Percentiles rank a stretch among this genome's conserved stretches.
phyloP scores from a whole-genome alignment of 1,140 invertebrate species.

The Drosophila jambulina region DNA sequence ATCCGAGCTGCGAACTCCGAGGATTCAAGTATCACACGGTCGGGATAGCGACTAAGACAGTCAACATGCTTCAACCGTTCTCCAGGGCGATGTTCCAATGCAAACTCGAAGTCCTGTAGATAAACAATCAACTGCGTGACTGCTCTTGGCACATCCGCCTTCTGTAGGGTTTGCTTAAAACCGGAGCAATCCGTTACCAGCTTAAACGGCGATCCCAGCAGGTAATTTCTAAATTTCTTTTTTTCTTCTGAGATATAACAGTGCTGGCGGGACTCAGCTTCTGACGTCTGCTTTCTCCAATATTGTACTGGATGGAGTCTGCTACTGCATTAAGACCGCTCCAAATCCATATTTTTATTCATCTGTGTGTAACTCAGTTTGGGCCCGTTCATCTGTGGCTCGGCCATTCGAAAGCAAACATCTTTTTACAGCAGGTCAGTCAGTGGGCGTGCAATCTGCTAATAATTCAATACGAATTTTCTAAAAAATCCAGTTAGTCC shows the following conservation, averaged over 20 bases:
- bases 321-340: not conserved
- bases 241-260: not conserved
- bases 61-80: too few species aligned
- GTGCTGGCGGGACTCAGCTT: not conserved
- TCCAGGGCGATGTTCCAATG: too few species aligned
- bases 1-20: too few species aligned
- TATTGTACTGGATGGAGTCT: constrained; percentile 1
- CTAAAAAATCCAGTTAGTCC: not conserved
- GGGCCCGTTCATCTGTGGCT: too few species aligned
- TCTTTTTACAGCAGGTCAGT: not conserved
- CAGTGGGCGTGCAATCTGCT: not conserved
- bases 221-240: not conserved
- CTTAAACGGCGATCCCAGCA: not conserved
- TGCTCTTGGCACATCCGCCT: too few species aligned
- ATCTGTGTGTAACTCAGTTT: constrained; percentile 1
- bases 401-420: not conserved
- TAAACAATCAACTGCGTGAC: too few species aligned
- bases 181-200: too few species aligned
- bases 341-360: not conserved
- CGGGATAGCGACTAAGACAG: too few species aligned
- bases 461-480: not conserved
- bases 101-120: too few species aligned
- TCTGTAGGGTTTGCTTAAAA: too few species aligned
- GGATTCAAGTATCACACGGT: too few species aligned
- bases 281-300: not conserved